phyloP scores from a whole-genome alignment of 2,888 invertebrate genomes.

The Chironomus riparius region DNA sequence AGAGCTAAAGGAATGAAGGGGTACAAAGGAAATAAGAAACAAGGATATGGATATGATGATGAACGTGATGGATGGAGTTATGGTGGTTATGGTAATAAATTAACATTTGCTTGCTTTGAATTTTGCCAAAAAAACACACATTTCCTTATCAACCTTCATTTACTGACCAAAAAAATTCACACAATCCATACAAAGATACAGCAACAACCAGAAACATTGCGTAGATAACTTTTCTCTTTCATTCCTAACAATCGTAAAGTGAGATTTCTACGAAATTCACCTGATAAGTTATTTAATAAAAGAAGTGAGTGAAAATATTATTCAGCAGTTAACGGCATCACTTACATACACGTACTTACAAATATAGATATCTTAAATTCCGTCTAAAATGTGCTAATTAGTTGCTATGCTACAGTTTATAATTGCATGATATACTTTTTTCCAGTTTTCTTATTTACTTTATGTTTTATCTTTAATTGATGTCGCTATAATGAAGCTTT shows the following conservation, averaged over 20 bases:
- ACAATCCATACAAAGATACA: too few species aligned
- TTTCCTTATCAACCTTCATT: too few species aligned
- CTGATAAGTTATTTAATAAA: not conserved
- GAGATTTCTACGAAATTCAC: not conserved
- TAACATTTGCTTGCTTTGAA: not conserved
- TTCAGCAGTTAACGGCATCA: not conserved
- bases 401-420: not conserved
- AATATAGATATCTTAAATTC: not conserved
- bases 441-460: not conserved
- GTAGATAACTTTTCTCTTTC: not conserved
- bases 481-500: not conserved
- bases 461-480: not conserved
- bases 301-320: not conserved
- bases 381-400: not conserved
- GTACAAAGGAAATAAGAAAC: not conserved
- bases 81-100: not conserved
- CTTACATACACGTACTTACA: not conserved
- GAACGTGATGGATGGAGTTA: not conserved
- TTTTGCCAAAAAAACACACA: too few species aligned
- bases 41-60: not conserved
- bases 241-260: not conserved
- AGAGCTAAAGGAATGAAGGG: not conserved
- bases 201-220: not conserved
- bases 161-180: too few species aligned
- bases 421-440: not conserved